These are phyloP conservation scores for Himalopsyche phryganea DNA, from an alignment of 1,140 invertebrate genomes.

Conservation along the genomic window DNA sequence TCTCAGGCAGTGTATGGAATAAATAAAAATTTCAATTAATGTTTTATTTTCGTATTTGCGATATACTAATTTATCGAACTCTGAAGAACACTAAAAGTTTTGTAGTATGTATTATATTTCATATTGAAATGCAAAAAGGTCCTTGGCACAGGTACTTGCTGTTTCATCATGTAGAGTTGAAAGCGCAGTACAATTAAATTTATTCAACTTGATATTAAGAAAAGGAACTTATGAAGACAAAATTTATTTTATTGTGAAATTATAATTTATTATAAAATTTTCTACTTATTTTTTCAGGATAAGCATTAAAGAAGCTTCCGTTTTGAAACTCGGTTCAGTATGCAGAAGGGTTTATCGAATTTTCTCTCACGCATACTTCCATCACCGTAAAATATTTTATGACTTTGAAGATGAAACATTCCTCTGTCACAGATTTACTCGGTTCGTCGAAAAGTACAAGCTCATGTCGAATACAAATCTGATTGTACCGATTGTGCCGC, in stretches of 20 bases:
- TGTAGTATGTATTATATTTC: too few relatives aligned
- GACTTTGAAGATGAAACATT: conserved; percentile 96
- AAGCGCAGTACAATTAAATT: too few relatives aligned
- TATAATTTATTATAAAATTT: conserved; percentile 1
- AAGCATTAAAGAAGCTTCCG: conserved; percentile 97
- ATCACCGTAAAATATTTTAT: conserved; percentile 95
- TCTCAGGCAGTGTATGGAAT: too few relatives aligned
- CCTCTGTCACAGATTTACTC: conserved; percentile 94
- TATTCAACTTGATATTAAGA: too few relatives aligned
- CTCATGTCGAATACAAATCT: conserved; percentile 98
- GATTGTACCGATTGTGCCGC: conserved; percentile 86
- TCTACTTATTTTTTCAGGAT: conserved; percentile 69
- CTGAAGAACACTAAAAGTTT: too few relatives aligned
- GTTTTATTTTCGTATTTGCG: too few relatives aligned
- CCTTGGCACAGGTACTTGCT: too few relatives aligned
- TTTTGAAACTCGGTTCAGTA: conserved; percentile 96
- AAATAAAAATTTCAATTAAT: too few relatives aligned
- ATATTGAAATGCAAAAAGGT: too few relatives aligned
- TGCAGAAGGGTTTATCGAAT: conserved; percentile 98
- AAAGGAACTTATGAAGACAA: too few relatives aligned
- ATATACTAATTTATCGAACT: too few relatives aligned
- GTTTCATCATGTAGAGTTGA: too few relatives aligned
- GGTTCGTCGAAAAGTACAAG: conserved; percentile 97
- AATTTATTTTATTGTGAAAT: background rate
- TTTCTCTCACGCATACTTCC: conserved; percentile 99